These are phyloP conservation scores for Ochropleura leucogaster DNA, from an alignment of 2,888 invertebrate species.

Conservation along the genomic window DNA sequence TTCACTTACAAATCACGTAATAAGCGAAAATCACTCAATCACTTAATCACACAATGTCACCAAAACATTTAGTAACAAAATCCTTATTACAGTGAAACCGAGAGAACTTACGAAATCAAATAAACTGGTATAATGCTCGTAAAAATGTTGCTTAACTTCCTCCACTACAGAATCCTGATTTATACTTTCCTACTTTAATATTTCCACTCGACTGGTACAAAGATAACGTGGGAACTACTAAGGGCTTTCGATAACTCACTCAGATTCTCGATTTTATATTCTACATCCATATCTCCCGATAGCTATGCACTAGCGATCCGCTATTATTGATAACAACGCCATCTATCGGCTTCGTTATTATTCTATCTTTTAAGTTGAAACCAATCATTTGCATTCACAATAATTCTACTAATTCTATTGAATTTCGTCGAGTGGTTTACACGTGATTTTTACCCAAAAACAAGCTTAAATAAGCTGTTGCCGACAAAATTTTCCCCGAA, in stretches of 20 bases:
- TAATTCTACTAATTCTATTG: no score
- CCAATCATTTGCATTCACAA: no score
- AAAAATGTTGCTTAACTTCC: slow-evolving; percentile 72
- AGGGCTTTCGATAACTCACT: slow-evolving; percentile 50
- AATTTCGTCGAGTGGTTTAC: no score
- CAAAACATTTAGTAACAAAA: slow-evolving; percentile 59
- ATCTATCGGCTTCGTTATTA: no score
- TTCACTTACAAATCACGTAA: neutral
- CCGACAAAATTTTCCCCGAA: no score
- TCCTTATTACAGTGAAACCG: slow-evolving; percentile 49
- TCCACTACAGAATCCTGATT: slow-evolving; percentile 69
- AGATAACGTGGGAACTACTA: slow-evolving; percentile 64
- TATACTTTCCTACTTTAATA: slow-evolving; percentile 71
- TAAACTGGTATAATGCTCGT: slow-evolving; percentile 65
- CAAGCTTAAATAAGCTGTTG: no score
- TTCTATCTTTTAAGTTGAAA: no score
- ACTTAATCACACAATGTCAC: slow-evolving; percentile 57
- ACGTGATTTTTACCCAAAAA: no score
- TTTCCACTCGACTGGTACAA: slow-evolving; percentile 64
- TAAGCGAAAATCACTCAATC: slow-evolving; percentile 32
- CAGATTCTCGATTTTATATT: slow-evolving; percentile 9
- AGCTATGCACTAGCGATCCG: no score
- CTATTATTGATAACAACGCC: no score
- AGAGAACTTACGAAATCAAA: slow-evolving; percentile 61
- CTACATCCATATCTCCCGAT: neutral